A percentile compares a stretch with the other conserved stretches of the same genome.
Evolutionary conservation across 2,113 vertebrate genomes (phyloP).

Genomic region (Delphinapterus leucas): DNA sequence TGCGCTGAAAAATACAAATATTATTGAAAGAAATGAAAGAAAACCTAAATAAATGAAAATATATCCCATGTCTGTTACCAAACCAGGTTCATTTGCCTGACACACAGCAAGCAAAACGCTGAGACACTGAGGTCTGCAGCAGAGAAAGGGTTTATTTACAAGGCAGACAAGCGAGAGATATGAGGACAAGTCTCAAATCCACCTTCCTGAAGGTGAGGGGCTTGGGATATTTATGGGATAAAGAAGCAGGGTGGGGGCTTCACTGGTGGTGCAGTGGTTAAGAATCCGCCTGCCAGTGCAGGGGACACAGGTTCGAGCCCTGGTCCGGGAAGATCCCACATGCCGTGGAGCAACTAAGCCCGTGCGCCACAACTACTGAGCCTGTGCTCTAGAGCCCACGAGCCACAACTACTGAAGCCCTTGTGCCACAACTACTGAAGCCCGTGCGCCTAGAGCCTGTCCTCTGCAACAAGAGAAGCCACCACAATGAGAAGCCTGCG

Average conservation of each 20-base stretch:
- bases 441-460: too few relatives aligned
- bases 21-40: background rate
- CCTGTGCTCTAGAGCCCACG: too few relatives aligned
- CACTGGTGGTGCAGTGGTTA: too few relatives aligned
- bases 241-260: background rate
- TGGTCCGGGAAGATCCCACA: too few relatives aligned
- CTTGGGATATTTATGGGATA: background rate
- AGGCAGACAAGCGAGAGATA: background rate
- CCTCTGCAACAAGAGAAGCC: too few relatives aligned
- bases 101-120: background rate
- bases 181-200: background rate
- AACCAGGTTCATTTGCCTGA: background rate
- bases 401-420: too few relatives aligned
- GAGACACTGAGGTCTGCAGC: background rate
- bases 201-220: background rate
- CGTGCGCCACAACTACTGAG: too few relatives aligned
- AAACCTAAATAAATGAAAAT: slow-evolving; percentile 24
- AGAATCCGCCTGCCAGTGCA: too few relatives aligned
- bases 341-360: too few relatives aligned
- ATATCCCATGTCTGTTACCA: background rate
- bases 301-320: too few relatives aligned
- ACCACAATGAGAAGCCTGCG: too few relatives aligned
- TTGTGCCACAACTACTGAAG: too few relatives aligned
- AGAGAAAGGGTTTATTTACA: background rate
- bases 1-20: background rate